These are phyloP conservation scores for Gnathonemus echidnorhynchus DNA, from an alignment of 2,113 vertebrate species.

Conservation along the genomic window DNA sequence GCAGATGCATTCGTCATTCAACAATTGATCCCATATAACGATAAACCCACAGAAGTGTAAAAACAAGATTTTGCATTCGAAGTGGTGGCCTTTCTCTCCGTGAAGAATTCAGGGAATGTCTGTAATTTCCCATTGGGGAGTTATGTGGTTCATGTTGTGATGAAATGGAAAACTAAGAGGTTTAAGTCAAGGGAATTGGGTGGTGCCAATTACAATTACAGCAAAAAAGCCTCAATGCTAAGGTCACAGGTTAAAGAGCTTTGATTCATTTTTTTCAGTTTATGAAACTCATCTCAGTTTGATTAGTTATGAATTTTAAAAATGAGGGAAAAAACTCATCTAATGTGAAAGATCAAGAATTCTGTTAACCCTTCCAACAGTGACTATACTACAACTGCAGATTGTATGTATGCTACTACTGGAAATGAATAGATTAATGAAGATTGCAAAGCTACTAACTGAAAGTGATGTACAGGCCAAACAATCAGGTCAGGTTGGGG, in stretches of 20 bases:
- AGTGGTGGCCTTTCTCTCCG: slow-evolving; percentile 22
- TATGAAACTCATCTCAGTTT: neutral
- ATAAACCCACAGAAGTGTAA: slow-evolving; percentile 33
- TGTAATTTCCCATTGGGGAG: slow-evolving; percentile 38
- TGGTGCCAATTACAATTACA: neutral
- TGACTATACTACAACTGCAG: neutral
- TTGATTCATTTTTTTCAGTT: neutral
- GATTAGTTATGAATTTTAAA: neutral
- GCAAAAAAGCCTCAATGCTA: neutral
- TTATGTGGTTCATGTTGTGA: slow-evolving; percentile 32
- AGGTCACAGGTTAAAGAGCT: neutral
- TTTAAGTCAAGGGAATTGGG: slow-evolving; percentile 15
- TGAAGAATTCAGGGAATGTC: slow-evolving; percentile 40
- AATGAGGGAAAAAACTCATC: neutral
- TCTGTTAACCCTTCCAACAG: neutral
- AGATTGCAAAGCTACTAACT: neutral
- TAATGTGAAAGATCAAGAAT: neutral
- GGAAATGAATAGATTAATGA: neutral
- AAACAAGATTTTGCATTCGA: slow-evolving; percentile 31
- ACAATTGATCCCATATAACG: slow-evolving; percentile 31
- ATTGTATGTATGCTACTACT: neutral
- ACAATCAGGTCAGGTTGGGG: neutral
- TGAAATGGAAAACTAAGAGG: slow-evolving; percentile 17
- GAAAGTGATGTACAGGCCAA: neutral
- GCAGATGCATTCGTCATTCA: slow-evolving; percentile 7